Conservation (phyloP, 2,888 invertebrate species). For the Lottia scabra region DNA sequence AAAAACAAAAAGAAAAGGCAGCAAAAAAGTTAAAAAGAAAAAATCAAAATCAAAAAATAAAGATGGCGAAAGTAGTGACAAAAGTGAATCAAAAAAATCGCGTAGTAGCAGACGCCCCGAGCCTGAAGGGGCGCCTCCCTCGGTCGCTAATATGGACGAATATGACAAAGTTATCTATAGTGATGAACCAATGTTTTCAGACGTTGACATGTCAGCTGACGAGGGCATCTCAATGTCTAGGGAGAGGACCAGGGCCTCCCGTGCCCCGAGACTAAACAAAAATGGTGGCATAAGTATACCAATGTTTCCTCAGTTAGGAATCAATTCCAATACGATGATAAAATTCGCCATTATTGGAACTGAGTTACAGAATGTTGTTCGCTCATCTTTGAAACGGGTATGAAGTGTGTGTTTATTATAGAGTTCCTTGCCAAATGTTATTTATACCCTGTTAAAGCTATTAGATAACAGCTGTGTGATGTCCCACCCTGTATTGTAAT, state of each 20-base stretch:
- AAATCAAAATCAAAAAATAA: slow-evolving; percentile 18
- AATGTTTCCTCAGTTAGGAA: slow-evolving; percentile 41
- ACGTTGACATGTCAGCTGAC: slow-evolving; percentile 46
- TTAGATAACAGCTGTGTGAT: no score
- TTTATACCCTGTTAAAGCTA: no score
- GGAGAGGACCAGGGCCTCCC: background rate
- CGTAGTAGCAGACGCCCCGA: slow-evolving; percentile 53
- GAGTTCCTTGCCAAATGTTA: no score
- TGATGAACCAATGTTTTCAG: slow-evolving; percentile 62
- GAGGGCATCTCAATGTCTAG: slow-evolving; percentile 18
- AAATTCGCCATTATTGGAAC: slow-evolving; percentile 97
- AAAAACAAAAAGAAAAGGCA: slow-evolving; percentile 33
- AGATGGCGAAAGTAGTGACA: slow-evolving; percentile 25
- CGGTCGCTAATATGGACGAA: slow-evolving; percentile 41
- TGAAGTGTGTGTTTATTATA: slow-evolving; percentile 8
- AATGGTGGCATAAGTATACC: slow-evolving; percentile 43
- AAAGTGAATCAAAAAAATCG: slow-evolving; percentile 33
- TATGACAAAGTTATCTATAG: slow-evolving; percentile 59
- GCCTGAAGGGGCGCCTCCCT: slow-evolving; percentile 58
- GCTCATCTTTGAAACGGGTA: slow-evolving; percentile 96
- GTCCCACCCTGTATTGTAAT: no score
- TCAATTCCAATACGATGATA: slow-evolving; percentile 96
- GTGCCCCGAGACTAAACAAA: slow-evolving; percentile 20
- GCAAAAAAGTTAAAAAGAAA: slow-evolving; percentile 41
- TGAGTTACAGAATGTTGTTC: slow-evolving; percentile 97